phyloP scores from a whole-genome alignment of 2,113 vertebrate species.

The Phoxinus phoxinus region DNA sequence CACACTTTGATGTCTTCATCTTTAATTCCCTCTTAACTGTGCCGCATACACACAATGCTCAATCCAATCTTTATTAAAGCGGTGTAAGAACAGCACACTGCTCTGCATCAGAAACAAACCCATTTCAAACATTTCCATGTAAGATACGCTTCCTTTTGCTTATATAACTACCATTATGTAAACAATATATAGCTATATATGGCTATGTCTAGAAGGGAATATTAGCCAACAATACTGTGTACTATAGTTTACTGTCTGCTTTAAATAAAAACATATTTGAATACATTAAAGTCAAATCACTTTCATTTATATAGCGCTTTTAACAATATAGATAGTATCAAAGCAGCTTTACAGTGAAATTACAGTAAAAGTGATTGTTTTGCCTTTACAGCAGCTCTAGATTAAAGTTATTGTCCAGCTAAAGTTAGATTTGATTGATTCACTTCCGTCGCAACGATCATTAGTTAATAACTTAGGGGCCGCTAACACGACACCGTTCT shows the following conservation, averaged over 20 bases:
- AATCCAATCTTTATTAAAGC: conserved; percentile 27
- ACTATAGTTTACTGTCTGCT: neutral
- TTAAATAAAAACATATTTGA: too few species aligned
- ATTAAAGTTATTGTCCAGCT: too few species aligned
- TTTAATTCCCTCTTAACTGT: conserved; percentile 35
- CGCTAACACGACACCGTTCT: too few species aligned
- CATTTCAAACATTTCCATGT: neutral
- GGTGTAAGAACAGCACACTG: neutral
- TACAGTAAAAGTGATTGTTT: too few species aligned
- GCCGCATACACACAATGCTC: conserved; percentile 1
- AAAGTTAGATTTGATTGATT: too few species aligned
- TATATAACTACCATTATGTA: neutral
- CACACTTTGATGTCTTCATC: conserved; percentile 42
- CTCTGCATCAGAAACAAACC: conserved; percentile 7
- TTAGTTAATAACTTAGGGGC: too few species aligned
- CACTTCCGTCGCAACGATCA: too few species aligned
- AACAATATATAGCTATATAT: neutral
- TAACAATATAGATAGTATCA: too few species aligned
- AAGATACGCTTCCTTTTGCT: neutral
- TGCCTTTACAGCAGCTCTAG: too few species aligned
- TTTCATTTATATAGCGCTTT: too few species aligned
- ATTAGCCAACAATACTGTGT: neutral
- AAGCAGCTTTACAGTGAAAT: too few species aligned
- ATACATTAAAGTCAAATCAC: too few species aligned
- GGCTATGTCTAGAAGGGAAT: neutral